Base-by-base conservation (phyloP, 2,797 vertebrate species). In the Phaenicophaeus curvirostris region DNA sequence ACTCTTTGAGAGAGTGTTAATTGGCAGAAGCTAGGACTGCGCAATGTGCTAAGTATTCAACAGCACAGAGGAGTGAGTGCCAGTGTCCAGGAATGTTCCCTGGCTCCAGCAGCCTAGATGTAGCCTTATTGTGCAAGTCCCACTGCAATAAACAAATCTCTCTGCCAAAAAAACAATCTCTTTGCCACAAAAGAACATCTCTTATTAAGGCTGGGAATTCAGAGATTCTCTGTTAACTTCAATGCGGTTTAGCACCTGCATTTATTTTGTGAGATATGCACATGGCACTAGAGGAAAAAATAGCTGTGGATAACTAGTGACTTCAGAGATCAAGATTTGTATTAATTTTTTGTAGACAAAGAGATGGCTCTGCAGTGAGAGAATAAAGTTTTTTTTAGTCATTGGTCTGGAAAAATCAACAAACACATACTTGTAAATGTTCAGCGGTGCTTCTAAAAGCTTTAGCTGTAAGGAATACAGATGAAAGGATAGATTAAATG, bases 51-150 rank as follows among this genome's bases (percentile, higher is more conserved):
- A 54, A 91, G 80, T 50, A 87, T 72, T 88, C 69, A 72, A 18
- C 42, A 90, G 93, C 79, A 58, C 5, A 7, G 37, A 66, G n/a
- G n/a, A 87, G 28, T 2, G 3, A 31, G 46, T 84, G 89, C 79
- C 82, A 87, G 85, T 8, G 66, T 78, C 85, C 91, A 84, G 85
- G 87, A 96, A 96, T 86, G 96, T 86, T 90, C 82, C 66, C 87
- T 72, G 85, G 89, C 93, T 78, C 79, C 94, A 94, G 39, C 50
- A 83, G 89, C 53, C 86, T 44, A 30, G 27, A 89, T n/a, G 81
- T 31, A 87, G 84, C 50, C 82, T 66, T 66, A 88, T 33, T 90
- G 66, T 72, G 50, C 13, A 88, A 94, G 87, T 81, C 51, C 18
- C 30, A 17, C 62, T 51, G 87, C 66, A 93, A 78, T 63, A 96